Evolutionary conservation across 2,888 invertebrate species (phyloP).

Genomic region (Graphium colonna): DNA sequence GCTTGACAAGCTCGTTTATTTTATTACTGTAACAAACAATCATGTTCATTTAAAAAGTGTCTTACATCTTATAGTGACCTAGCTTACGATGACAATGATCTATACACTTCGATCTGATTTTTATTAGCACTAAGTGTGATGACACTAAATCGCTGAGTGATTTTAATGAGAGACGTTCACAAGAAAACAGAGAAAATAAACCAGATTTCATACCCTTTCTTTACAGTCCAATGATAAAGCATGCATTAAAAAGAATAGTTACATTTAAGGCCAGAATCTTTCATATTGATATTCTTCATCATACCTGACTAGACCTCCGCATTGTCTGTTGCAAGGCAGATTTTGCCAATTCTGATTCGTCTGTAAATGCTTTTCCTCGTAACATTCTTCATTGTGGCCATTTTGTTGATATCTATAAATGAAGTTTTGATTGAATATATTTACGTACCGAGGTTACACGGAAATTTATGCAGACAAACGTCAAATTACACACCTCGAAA

Average conservation of each 20-base stretch:
- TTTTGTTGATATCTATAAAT: constrained; percentile 16
- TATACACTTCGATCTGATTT: no score
- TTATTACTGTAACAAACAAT: constrained; percentile 65
- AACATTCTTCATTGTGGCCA: constrained; percentile 21
- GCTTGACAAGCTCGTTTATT: constrained; percentile 69
- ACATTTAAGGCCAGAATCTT: constrained; percentile 56
- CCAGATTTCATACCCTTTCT: constrained; percentile 47
- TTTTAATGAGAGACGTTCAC: constrained; percentile 9
- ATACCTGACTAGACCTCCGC: constrained; percentile 73
- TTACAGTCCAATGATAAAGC: constrained; percentile 47
- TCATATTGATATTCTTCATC: constrained; percentile 44
- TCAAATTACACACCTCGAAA: constrained; percentile 12
- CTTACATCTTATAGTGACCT: not conserved
- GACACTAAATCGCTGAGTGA: not conserved
- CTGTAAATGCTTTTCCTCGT: constrained; percentile 46
- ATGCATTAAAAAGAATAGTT: constrained; percentile 43
- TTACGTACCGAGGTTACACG: not conserved
- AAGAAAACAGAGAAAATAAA: constrained; percentile 15
- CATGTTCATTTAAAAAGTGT: no score
- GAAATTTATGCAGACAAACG: not conserved
- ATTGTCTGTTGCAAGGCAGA: constrained; percentile 61
- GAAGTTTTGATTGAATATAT: not conserved
- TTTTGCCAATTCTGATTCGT: constrained; percentile 56
- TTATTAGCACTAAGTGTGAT: not conserved
- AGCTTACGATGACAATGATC: not conserved